Base-by-base conservation (phyloP, 2,113 vertebrate species). In the Entelurus aequoreus region DNA sequence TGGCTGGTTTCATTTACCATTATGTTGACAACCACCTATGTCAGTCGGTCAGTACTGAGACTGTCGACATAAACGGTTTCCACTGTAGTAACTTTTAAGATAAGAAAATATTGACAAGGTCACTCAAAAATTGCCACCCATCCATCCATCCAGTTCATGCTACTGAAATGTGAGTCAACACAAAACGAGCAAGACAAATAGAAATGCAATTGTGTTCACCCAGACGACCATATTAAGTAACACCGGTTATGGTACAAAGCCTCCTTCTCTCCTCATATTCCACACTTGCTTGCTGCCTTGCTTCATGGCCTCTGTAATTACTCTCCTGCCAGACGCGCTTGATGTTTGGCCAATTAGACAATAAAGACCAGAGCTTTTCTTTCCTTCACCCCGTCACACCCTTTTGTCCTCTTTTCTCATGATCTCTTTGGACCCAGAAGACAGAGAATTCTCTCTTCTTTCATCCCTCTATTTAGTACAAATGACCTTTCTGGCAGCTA, bases 301-400 rank as follows among this genome's bases (percentile, higher is more conserved):
- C 68, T 76, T 58, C 60, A 37, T n/a, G 4, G 66, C 48, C 77
- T 77, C 74, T 86, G 83, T 87, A 85, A 83, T 90, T 88, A 88
- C 35, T 46, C 71, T 79, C 59, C 66, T 77, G 65, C 76, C 62
- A 71, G 67, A 79, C 70, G 48, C 14, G 76, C 79, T 85, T 84
- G 76, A 90, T 81, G 76, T 80, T 66, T 21, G 62, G 80, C 84
- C 87, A 89, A 80, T 90, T 85, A 86, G 74, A 81, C 79, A 86
- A 76, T 81, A 86, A 86, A 78, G 78, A 79, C 53, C 74, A 74
- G 80, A 80, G 52, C 76, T 65, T 66, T 46, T 75, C 76, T 77
- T 54, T 68, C 68, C 52, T 75, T 60, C 38, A 62, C 55, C 6
- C 1, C 8, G 72, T 82, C 79, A 79, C 75, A 78, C 76, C 81